Conservation (phyloP, 2,797 vertebrate species). For the Acanthurus leucopareius region DNA sequence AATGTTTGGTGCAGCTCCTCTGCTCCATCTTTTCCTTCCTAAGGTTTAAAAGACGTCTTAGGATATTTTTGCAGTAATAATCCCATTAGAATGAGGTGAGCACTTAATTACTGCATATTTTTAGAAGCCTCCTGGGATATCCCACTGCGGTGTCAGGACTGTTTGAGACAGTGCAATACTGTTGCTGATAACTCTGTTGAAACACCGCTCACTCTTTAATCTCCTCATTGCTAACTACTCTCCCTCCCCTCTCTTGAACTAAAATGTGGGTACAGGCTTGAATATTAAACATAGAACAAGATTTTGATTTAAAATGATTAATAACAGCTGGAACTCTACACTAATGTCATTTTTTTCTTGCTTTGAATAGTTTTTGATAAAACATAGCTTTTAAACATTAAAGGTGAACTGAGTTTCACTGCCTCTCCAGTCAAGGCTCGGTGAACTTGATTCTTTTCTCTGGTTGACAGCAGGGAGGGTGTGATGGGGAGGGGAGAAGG, state of each 20-base stretch:
- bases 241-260: slow-evolving; percentile 21
- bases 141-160: slow-evolving; percentile 47
- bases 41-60: slow-evolving; percentile 55
- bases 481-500: not conserved
- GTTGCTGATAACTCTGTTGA: slow-evolving; percentile 37
- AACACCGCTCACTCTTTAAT: slow-evolving; percentile 45
- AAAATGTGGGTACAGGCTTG: slow-evolving; percentile 1
- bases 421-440: slow-evolving; percentile 29
- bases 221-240: slow-evolving; percentile 46
- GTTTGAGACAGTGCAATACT: slow-evolving; percentile 39
- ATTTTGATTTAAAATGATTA: slow-evolving; percentile 15
- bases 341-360: not conserved
- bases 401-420: slow-evolving; percentile 18
- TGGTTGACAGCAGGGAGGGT: slow-evolving; percentile 27
- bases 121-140: slow-evolving; percentile 66
- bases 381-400: slow-evolving; percentile 25
- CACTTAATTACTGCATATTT: slow-evolving; percentile 80
- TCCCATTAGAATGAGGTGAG: slow-evolving; percentile 71
- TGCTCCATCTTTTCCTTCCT: slow-evolving; percentile 2
- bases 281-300: slow-evolving; percentile 37
- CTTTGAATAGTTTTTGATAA: slow-evolving; percentile 4
- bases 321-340: not conserved
- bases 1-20: slow-evolving; percentile 14
- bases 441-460: slow-evolving; percentile 36
- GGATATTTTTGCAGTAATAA: slow-evolving; percentile 70